These are phyloP conservation scores for Rhorus exstirpatorius DNA, from an alignment of 2,888 invertebrate genomes.

Conservation along the genomic window DNA sequence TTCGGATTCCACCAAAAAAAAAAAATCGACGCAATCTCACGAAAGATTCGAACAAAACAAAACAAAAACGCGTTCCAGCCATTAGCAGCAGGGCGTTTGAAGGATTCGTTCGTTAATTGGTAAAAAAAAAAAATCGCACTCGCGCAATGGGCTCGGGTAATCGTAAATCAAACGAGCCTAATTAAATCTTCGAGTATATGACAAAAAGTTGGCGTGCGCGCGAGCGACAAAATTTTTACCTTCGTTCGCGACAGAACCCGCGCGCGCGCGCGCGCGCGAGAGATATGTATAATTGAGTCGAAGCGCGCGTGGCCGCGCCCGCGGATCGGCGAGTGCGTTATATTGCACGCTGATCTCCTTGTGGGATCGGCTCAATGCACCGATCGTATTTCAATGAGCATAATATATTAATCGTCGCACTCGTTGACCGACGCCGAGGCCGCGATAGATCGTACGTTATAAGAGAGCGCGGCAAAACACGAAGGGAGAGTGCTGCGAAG, in stretches of 20 bases:
- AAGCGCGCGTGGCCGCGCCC: conserved; percentile 4
- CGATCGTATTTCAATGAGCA: conserved; percentile 74
- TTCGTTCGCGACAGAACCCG: conserved; percentile 1
- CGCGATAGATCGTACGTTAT: conserved; percentile 17
- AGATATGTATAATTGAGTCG: conserved; percentile 51
- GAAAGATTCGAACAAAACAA: too few relatives aligned
- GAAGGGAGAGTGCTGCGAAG: background rate
- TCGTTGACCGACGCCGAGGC: conserved; percentile 54
- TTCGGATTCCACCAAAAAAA: too few relatives aligned
- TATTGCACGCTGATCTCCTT: too few relatives aligned
- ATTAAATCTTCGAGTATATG: conserved; percentile 7
- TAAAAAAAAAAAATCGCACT: too few relatives aligned
- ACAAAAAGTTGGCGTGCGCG: conserved; percentile 39
- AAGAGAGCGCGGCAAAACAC: conserved; percentile 22
- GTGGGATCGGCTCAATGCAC: conserved; percentile 68
- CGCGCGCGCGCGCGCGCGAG: conserved; percentile 21
- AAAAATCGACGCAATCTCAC: too few relatives aligned
- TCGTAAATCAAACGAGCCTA: background rate
- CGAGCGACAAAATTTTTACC: background rate
- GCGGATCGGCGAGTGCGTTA: too few relatives aligned
- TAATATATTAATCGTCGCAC: conserved; percentile 73
- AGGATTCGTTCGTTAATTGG: background rate
- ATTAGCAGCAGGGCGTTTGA: too few relatives aligned
- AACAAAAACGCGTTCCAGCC: too few relatives aligned
- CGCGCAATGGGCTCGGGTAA: too few relatives aligned